phyloP scores from a whole-genome alignment of 2,888 invertebrate genomes.

The Meganola albula region DNA sequence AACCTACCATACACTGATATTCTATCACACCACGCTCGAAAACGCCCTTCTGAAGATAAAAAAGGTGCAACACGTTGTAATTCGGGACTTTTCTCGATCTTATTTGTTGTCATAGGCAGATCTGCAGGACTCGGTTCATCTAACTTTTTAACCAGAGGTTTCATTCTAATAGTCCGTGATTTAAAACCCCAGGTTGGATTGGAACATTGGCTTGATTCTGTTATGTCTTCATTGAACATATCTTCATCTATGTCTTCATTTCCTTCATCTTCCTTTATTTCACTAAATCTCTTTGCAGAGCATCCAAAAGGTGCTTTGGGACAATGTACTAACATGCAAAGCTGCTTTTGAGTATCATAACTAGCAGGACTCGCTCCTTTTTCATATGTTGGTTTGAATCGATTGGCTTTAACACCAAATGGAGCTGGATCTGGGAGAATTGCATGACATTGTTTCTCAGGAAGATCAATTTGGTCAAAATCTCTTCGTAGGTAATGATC shows the following conservation, averaged over 20 bases:
- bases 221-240: conserved; percentile 9
- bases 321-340: conserved; percentile 37
- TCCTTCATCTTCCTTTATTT: conserved; percentile 7
- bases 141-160: conserved; percentile 35
- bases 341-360: conserved; percentile 33
- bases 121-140: conserved; percentile 49
- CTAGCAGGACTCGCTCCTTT: conserved; percentile 53
- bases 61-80: conserved; percentile 51
- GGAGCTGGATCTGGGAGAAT: conserved; percentile 40
- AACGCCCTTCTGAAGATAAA: conserved; percentile 50
- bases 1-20: conserved; percentile 40
- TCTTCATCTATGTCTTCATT: conserved; percentile 25
- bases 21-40: conserved; percentile 56
- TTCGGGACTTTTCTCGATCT: conserved; percentile 21
- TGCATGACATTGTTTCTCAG: conserved; percentile 35
- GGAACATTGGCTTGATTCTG: conserved; percentile 20
- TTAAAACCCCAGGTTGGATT: conserved; percentile 50
- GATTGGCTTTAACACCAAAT: conserved; percentile 49
- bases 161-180: conserved; percentile 51
- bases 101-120: conserved; percentile 22
- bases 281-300: conserved; percentile 45
- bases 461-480: conserved; percentile 41
- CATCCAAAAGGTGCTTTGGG: conserved; percentile 46
- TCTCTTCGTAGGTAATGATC: conserved; percentile 46
- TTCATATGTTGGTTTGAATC: conserved; percentile 42